Base-by-base conservation (phyloP, 2,888 invertebrate species). In the Platyscelio sp. region DNA sequence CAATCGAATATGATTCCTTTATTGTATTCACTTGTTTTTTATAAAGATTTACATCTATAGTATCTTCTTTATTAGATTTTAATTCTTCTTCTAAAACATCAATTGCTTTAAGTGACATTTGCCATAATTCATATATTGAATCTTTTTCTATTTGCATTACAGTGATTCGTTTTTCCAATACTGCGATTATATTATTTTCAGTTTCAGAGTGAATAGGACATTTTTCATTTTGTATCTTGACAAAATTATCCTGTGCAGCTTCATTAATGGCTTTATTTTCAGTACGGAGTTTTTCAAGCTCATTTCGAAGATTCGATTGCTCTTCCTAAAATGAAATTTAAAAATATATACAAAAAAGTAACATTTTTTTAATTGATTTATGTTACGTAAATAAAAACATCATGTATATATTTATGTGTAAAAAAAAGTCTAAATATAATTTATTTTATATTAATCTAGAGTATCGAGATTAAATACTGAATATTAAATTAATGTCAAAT, bases 41-140 rank as follows among this genome's bases (percentile, higher is more conserved):
- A 65, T 92, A 91, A 71, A 89, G 87, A 33, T 89, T 90, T 27
- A 75, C 76, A 13, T 86, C 68, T 1, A 15, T 40, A 6, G 43
- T 26, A 7, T 88, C 88, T 4, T 80, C 79, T 1, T 89, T 87
- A 20, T 81, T 96, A 26, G 94, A 93, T 91, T 94, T 95, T 3
- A 97, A 92, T 93, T 97, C 96, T 22, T 94, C 94, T 90, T 97
- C 97, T 77, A 97, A 94, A 63, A 95, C 95, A 43, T 96, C 95
- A 61, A 97, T 96, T 0, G 96, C 96, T 90, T 95, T 95, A 82
- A 96, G 94, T 0, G 96, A 95, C 82, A 95, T 96, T 91, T 96
- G 96, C 96, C 97, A 97, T 40, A 97, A 91, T 20, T 95, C 95
- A 58, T 95, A 94, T 2, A 96, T 94, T 0, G 96, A 96, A 65